Evolutionary conservation across 2,888 invertebrate genomes (phyloP).

Genomic region (Drosophila bunnanda): DNA sequence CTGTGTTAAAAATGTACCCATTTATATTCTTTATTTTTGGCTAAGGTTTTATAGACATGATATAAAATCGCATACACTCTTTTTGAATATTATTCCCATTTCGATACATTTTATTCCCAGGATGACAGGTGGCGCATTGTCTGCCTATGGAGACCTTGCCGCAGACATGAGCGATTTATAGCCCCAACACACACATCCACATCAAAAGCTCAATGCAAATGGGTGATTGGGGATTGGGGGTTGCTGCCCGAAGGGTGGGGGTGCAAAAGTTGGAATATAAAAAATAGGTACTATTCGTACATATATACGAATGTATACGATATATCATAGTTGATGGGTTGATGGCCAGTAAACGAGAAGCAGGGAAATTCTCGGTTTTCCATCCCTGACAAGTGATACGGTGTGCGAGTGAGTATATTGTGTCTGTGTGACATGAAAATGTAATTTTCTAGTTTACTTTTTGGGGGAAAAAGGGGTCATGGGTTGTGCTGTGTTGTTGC

Average conservation of each 20-base stretch:
- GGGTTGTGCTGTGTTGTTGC: conserved; percentile 23
- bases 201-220: conserved; percentile 31
- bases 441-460: conserved; percentile 66
- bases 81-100: conserved; percentile 12
- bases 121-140: conserved; percentile 27
- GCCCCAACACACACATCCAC: conserved; percentile 4
- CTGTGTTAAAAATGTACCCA: not conserved
- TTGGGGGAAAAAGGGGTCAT: conserved; percentile 22
- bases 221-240: conserved; percentile 21
- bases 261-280: conserved; percentile 34
- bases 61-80: conserved; percentile 9
- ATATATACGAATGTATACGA: conserved; percentile 55
- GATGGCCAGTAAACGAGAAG: conserved; percentile 14
- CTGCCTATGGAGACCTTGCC: conserved; percentile 7
- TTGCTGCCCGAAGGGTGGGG: conserved; percentile 6
- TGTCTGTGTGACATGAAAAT: conserved; percentile 61
- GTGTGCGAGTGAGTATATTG: not conserved
- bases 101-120: conserved; percentile 1
- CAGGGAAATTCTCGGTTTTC: conserved; percentile 43
- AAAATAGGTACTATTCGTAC: conserved; percentile 17
- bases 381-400: conserved; percentile 28
- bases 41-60: conserved; percentile 2
- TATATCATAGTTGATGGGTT: conserved; percentile 66
- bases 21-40: conserved; percentile 6
- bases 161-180: conserved; percentile 31